phyloP scores from a whole-genome alignment of 2,797 vertebrate species.

The Coccyzus lansbergi region DNA sequence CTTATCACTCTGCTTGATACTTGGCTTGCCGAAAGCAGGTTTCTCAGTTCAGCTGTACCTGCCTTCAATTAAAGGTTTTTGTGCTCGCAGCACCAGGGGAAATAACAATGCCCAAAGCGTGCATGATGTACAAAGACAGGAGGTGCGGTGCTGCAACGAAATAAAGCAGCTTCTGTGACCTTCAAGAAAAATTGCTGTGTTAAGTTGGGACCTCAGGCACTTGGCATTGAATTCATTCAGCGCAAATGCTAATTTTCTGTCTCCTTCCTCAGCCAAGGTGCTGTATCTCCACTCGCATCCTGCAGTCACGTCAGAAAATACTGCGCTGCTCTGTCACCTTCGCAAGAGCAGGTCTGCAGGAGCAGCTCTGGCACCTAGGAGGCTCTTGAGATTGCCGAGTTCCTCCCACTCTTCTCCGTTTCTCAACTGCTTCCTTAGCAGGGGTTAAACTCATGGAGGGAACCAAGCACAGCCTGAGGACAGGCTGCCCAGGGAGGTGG shows the following conservation, averaged over 20 bases:
- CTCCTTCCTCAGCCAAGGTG: background rate
- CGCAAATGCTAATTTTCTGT: constrained; percentile 36
- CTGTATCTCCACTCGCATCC: background rate
- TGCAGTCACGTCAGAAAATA: background rate
- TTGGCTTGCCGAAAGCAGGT: background rate
- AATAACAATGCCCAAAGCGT: constrained; percentile 2
- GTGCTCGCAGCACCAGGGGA: background rate
- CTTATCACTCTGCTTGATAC: constrained; percentile 54
- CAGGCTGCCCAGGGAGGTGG: no score
- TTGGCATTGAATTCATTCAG: constrained; percentile 29
- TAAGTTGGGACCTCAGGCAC: constrained; percentile 39
- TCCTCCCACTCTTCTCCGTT: background rate
- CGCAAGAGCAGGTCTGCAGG: background rate
- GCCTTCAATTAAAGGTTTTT: background rate
- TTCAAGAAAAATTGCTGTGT: constrained; percentile 28
- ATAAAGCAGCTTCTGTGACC: constrained; percentile 31
- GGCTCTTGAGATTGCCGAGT: background rate
- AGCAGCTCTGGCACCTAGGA: background rate
- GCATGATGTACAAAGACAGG: background rate
- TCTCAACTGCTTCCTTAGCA: background rate
- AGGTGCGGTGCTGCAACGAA: background rate
- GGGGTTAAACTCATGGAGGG: background rate
- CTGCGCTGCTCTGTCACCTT: background rate
- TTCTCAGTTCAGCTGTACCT: background rate
- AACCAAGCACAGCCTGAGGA: no score